Evolutionary conservation across 2,888 invertebrate genomes (phyloP), one percentile per base, ranked within the genome.

Genomic region (Apeira syringaria): DNA sequence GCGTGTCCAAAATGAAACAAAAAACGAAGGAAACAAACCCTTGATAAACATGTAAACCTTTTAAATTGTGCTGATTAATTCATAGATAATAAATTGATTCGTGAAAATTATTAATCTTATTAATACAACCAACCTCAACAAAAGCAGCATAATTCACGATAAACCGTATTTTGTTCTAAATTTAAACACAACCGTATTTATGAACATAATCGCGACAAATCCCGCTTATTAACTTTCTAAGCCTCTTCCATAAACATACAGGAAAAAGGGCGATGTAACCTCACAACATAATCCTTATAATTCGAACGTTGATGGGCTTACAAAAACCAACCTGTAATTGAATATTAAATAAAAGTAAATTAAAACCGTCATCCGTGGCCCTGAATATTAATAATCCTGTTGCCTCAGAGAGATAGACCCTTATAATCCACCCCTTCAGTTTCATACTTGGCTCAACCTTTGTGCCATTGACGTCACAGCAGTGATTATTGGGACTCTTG

Each of bases 381-480:
- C 73, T 73, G 76, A 80, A 78, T 81, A 82, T 79, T 80, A 80
- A 83, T 83, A 82, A 83, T 80, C 74, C 76, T 64, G 68, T 74
- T 73, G 71, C 69, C 70, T 68, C 64, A 55, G 69, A 71, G 79
- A 78, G 78, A 79, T 72, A 72, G 80, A 84, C 86, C 86, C 78
- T 82, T 81, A 85, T 86, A 87, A 87, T 86, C 86, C 84, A 68
- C 79, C 85, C 85, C 83, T 80, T 74, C 80, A 79, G 80, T 78
- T 75, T 74, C 73, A 78, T 77, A 74, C 77, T 70, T 70, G 69
- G 61, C 62, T 61, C 67, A 64, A 70, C 76, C 73, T 77, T 76
- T 67, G 68, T 73, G 79, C 82, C 85, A 86, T 84, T 84, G 84
- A 84, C 85, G 74, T 82, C 74, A 76, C 68, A 57, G 64, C 67